Evolutionary conservation across 2,888 invertebrate genomes (phyloP).

Genomic region (Drosophila borborema): DNA sequence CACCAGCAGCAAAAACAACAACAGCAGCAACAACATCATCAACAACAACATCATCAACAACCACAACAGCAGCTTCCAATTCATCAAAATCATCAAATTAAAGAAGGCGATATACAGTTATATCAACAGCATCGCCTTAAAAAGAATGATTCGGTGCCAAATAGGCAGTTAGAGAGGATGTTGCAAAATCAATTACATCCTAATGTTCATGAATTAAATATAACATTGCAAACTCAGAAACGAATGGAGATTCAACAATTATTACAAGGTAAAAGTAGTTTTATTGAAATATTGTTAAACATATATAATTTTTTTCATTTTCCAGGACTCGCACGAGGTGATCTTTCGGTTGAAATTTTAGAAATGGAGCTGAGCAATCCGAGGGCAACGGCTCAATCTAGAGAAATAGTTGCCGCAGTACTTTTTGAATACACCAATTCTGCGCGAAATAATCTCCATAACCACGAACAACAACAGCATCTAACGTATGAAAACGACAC

Average conservation of each 20-base stretch:
- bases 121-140: slow-evolving; percentile 55
- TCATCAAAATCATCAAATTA: slow-evolving; percentile 16
- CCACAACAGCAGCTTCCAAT: slow-evolving; percentile 8
- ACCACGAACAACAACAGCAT: slow-evolving; percentile 14
- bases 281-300: not conserved
- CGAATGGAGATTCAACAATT: slow-evolving; percentile 87
- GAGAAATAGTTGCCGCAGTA: slow-evolving; percentile 74
- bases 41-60: slow-evolving; percentile 23
- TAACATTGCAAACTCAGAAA: slow-evolving; percentile 46
- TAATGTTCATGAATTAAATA: slow-evolving; percentile 35
- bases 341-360: slow-evolving; percentile 90
- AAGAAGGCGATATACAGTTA: slow-evolving; percentile 64
- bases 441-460: slow-evolving; percentile 27
- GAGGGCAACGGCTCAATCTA: slow-evolving; percentile 59
- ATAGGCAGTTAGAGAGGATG: slow-evolving; percentile 28
- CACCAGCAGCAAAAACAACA: slow-evolving; percentile 19
- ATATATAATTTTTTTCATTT: not conserved
- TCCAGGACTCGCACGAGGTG: slow-evolving; percentile 90
- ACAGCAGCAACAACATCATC: slow-evolving; percentile 18
- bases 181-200: slow-evolving; percentile 30
- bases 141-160: slow-evolving; percentile 36
- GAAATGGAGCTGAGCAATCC: slow-evolving; percentile 91
- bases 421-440: slow-evolving; percentile 63
- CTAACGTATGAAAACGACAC: slow-evolving; percentile 23
- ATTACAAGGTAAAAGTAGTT: slow-evolving; percentile 87